phyloP scores from a whole-genome alignment of 2,113 vertebrate species.

The Leptobrachium leishanense region DNA sequence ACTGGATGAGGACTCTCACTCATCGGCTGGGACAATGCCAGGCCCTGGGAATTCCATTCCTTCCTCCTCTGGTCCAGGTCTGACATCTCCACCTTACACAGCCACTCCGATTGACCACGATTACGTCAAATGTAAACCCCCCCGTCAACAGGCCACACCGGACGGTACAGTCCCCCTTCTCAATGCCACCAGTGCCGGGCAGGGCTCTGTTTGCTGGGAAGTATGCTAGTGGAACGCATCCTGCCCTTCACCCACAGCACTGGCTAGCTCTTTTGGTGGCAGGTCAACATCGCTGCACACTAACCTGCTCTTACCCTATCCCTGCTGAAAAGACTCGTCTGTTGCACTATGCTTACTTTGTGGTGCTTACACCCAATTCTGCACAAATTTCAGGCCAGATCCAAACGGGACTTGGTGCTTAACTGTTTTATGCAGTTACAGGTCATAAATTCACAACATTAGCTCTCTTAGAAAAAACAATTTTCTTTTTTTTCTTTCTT shows the following conservation, averaged over 20 bases:
- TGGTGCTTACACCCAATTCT: constrained; percentile 4
- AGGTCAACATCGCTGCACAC: constrained; percentile 88
- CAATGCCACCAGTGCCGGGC: constrained; percentile 75
- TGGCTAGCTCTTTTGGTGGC: constrained; percentile 82
- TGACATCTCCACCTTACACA: constrained; percentile 96
- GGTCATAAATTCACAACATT: too few species aligned
- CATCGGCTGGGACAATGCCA: constrained; percentile 76
- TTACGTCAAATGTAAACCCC: constrained; percentile 99
- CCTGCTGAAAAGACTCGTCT: constrained; percentile 16
- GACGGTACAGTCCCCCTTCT: constrained; percentile 98
- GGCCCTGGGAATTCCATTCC: constrained; percentile 78
- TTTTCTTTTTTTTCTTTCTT: too few species aligned
- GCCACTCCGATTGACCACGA: constrained; percentile 99
- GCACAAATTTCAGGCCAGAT: constrained; percentile 22
- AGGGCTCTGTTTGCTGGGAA: constrained; percentile 65
- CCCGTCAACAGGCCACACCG: constrained; percentile 89
- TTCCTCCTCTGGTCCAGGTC: constrained; percentile 89
- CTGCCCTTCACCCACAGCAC: constrained; percentile 70
- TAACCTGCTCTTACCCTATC: constrained; percentile 35
- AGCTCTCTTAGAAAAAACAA: too few species aligned
- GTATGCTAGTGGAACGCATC: constrained; percentile 55
- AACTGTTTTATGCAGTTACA: too few species aligned
- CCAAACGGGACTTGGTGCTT: constrained; percentile 33
- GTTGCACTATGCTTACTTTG: constrained; percentile 11
- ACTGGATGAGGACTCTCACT: constrained; percentile 90